Base-by-base conservation (phyloP, 2,888 invertebrate genomes). In the Entomobrya multifasciata region DNA sequence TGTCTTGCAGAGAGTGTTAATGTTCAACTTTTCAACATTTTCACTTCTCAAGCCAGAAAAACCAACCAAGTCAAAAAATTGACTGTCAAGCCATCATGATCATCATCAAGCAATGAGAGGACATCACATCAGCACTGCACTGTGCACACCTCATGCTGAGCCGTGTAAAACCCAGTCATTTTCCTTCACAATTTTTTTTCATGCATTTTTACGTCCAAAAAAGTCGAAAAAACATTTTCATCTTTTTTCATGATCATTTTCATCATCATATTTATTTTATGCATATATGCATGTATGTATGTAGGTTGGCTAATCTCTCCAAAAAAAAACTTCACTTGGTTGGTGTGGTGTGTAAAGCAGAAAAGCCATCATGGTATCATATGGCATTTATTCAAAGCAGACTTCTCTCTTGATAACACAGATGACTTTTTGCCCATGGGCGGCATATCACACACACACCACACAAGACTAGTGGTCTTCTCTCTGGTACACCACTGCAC, bases 361-460 rank as follows among this genome's bases (percentile, higher is more conserved):
- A n/a, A n/a, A n/a, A n/a, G n/a, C n/a, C n/a, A 11, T 62, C 30
- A 22, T 57, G 17, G 17, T 17, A 57, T 17, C n/a, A 30, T 17
- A 30, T 62, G 25, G 57, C 57, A 76, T n/a, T 76, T 65, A 49
- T 79, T 79, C 65, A 78, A 79, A 80, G n/a, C n/a, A n/a, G n/a
- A n/a, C n/a, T n/a, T n/a, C n/a, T n/a, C n/a, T n/a, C n/a, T n/a
- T n/a, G n/a, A n/a, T 8, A 36, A 36, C 36, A 72, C 47, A 67
- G 70, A 74, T 62, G 77, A 77, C 47, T 78, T 62, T 78, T 78
- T 74, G 74, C 81, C 86, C 81, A 81, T 86, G 70, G 86, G 86
- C 86, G 81, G 86, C 81, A 86, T 86, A 86, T 86, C 86, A 86
- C 81, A 81, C 81, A 85, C 52, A 30, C 49, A 49, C 49, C 49